Conservation (phyloP, 64 coral and sea anemone species). For the Actinia equina region DNA sequence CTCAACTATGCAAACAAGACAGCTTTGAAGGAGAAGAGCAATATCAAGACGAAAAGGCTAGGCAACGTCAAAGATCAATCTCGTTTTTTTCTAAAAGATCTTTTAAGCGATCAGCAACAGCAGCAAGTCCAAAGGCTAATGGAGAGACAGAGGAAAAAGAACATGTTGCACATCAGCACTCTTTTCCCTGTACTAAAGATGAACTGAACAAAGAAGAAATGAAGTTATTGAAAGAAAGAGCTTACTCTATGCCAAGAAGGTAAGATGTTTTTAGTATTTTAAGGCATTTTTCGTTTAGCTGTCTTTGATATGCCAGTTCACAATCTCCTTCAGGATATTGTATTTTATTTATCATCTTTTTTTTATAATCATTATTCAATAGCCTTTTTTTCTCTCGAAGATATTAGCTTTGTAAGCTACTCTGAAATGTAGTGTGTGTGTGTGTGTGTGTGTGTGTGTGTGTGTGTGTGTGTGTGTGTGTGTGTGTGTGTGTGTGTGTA, state of each 20-base stretch:
- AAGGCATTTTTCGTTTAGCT: too few species aligned
- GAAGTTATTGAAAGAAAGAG: not conserved
- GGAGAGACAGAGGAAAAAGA: not conserved
- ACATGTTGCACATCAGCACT: not conserved
- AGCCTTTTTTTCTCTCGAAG: too few species aligned
- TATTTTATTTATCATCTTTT: too few species aligned
- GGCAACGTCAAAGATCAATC: not conserved
- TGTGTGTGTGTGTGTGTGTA: too few species aligned
- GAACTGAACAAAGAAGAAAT: slow-evolving; percentile 7
- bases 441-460: too few species aligned
- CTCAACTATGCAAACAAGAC: slow-evolving; percentile 14
- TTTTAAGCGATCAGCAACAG: not conserved
- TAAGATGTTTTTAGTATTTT: not conserved
- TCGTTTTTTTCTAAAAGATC: slow-evolving; percentile 9
- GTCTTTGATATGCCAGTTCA: too few species aligned
- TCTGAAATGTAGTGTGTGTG: too few species aligned
- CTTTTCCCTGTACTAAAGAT: not conserved
- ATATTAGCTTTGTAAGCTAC: too few species aligned
- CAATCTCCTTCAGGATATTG: too few species aligned
- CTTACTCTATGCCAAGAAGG: slow-evolving; percentile 36
- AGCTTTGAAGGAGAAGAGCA: slow-evolving; percentile 17
- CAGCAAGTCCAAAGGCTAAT: not conserved
- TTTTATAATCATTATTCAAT: too few species aligned
- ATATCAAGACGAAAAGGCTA: slow-evolving; percentile 10
- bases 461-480: too few species aligned